Evolutionary conservation across 2,797 vertebrate genomes (phyloP), one percentile per base, ranked within the genome.

Genomic region (Trachops cirrhosus): DNA sequence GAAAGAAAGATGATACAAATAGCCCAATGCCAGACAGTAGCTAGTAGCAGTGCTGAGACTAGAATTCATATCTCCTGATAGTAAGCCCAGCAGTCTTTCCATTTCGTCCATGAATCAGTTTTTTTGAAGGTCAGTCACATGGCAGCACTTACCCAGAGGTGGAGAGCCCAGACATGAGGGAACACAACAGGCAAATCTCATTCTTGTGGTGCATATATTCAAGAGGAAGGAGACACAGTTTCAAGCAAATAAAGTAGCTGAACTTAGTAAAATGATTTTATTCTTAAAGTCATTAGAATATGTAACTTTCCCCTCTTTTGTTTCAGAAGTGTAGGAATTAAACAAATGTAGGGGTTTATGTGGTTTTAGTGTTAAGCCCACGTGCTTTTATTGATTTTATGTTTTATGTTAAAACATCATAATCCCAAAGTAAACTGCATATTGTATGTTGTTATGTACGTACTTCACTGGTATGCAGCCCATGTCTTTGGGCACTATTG

Each of bases 371-470:
- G 88, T 94, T 96, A 96, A 97, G 93, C 95, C 86, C 50, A 14
- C 29, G 70, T 82, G 89, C 95, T 97, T 96, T 95, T 77, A 93
- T 3, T 91, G 85, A 80, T 92, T 92, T 97, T 97, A 97, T 98
- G 97, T 98, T 98, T 98, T 98, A 98, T 98, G 98, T 98, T 98
- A 98, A 98, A 98, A 98, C 89, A 34, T 97, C 88, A 91, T 46
- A 94, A 94, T 77, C 39, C 59, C 87, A 96, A 95, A 95, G 97
- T 98, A 98, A 97, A 98, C 46, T 97, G 71, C 97, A 98, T 98
- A 96, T 92, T 98, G 96, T 96, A 78, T 98, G 97, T 97, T 97
- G 96, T 98, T 97, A 96, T 91, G 86, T 91, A 96, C 57, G 87
- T 96, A 97, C 3, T 96, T 89, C 86, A 70, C 41, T 90, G 32